Base-by-base conservation (phyloP, 2,888 invertebrate species). In the Cephus pygmeus region DNA sequence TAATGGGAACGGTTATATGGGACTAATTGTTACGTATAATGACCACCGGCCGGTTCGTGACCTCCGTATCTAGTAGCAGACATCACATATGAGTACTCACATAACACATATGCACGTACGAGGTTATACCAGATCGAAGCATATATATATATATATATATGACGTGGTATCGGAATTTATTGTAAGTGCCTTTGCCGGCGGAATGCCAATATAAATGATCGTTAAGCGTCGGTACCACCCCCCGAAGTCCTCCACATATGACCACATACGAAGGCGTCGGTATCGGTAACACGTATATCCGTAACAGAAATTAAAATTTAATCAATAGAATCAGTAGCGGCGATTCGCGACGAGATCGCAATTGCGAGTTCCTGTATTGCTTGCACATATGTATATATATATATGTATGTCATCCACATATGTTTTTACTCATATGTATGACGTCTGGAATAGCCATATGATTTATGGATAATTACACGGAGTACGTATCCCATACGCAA, bases 1-100 rank as follows among this genome's bases (percentile, higher is more conserved):
- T 83, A 83, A 83, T 81, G 81, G 81, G 75, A 81, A 81, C 78
- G 80, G 73, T 77, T 79, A 73, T 78, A 34, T 77, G 74, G 69
- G 73, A 69, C 78, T 81, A 81, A 81, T 82, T 68, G 71, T 71
- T 34, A 71, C 11, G 71, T 31, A 71, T 71, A 71, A 31, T 56
- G 56, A 56, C 56, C 56, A 23, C 56, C 23, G 23, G 23, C 56
- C 56, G 23, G 56, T 56, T 56, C 56, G 56, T 56, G 15, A 56
- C 56, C 56, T 56, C 56, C 56, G 56, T 56, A 23, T 56, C 56
- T 23, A 56, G 56, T 56, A 56, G 9, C 23, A 23, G 56, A 23
- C 23, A 23, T 9, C 56, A 56, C 56, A 56, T 56, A 56, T 23
- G 23, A 56, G 56, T 56, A 23, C 2, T 2, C 23, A 56, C 9